Evolutionary conservation across 2,113 vertebrate species (phyloP).

Genomic region (Anser cygnoides): DNA sequence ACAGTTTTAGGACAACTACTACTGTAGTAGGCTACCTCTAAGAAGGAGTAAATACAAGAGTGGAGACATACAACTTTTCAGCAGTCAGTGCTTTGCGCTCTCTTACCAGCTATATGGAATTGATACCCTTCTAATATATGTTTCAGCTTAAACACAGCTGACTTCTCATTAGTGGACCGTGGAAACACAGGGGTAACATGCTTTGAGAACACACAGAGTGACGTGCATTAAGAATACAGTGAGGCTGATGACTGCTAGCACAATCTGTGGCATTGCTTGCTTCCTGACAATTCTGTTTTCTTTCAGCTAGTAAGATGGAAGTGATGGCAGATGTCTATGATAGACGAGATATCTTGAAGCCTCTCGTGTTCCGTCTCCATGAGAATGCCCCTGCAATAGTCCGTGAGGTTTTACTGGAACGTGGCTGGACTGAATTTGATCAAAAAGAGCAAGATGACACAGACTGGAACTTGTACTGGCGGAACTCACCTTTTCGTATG

Average conservation of each 20-base stretch:
- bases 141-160: not conserved
- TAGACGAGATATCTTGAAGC: not conserved
- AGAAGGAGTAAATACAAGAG: not conserved
- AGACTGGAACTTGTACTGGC: constrained; percentile 85
- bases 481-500: constrained; percentile 71
- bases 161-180: not conserved
- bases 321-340: not conserved
- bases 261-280: not conserved
- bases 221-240: not conserved
- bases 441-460: constrained; percentile 47
- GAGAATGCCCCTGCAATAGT: constrained; percentile 72
- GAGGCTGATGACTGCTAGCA: not conserved
- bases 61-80: not conserved
- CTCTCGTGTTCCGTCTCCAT: constrained; percentile 78
- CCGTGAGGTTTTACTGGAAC: constrained; percentile 82
- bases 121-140: not conserved
- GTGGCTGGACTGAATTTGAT: constrained; percentile 79
- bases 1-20: not conserved
- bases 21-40: not conserved
- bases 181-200: not conserved
- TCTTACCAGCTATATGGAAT: not conserved
- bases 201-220: not conserved
- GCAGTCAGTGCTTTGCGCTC: not conserved
- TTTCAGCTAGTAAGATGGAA: not conserved
- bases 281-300: not conserved